These are phyloP conservation scores for Palythoa caribaeorum DNA, from an alignment of 92 coral and sea anemone species.

Conservation along the genomic window DNA sequence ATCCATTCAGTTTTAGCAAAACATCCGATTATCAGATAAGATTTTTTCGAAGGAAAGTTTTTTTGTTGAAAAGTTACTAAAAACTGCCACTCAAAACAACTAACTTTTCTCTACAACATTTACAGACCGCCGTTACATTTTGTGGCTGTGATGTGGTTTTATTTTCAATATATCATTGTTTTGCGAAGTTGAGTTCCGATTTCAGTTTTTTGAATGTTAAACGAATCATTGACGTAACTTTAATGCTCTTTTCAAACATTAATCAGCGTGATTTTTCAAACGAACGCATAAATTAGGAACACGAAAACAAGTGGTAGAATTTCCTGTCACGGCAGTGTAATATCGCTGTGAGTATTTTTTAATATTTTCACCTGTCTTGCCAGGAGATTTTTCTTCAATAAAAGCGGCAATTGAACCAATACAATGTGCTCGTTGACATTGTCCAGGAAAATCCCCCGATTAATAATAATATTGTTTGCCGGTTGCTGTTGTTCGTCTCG, in stretches of 20 bases:
- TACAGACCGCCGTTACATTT: no score
- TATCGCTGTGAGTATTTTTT: not conserved
- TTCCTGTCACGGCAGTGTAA: not conserved
- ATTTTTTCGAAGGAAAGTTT: no score
- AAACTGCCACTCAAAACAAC: not conserved
- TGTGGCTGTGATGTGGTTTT: no score
- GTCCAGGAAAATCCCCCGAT: not conserved
- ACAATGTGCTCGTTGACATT: not conserved
- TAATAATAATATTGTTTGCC: not conserved
- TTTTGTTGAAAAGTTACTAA: not conserved
- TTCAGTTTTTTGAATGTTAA: not conserved
- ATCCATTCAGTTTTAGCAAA: no score
- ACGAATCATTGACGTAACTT: not conserved
- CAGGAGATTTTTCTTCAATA: not conserved
- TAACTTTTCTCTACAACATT: not conserved
- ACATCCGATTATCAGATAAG: no score
- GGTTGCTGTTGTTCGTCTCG: not conserved
- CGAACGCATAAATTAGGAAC: slow-evolving; percentile 1
- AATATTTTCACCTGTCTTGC: not conserved
- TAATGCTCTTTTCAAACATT: not conserved
- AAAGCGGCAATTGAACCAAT: not conserved
- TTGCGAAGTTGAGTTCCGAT: not conserved
- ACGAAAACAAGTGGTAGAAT: not conserved
- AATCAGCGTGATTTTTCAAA: not conserved
- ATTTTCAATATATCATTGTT: not conserved